Conservation (phyloP, 2,888 invertebrate species). For the Aporophyla lueneburgensis region DNA sequence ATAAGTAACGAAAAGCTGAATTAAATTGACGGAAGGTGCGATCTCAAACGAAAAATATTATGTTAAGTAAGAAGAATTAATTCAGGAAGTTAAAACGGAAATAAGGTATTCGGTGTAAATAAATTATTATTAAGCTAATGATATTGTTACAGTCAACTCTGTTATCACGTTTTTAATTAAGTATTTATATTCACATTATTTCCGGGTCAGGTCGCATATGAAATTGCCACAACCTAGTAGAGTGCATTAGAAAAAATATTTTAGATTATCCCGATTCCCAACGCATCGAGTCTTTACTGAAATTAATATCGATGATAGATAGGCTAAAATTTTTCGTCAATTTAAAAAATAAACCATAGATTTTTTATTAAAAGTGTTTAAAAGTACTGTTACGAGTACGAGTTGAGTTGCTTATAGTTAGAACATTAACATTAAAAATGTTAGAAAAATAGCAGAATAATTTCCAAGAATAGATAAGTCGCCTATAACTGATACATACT, state of each 20-base stretch:
- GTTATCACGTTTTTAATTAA: not conserved
- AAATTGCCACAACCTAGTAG: not conserved
- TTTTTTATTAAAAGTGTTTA: not conserved
- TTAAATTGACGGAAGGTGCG: not conserved
- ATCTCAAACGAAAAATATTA: not conserved
- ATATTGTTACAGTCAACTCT: not conserved
- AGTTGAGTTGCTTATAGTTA: not conserved
- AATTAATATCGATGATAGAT: not conserved
- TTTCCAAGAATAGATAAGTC: not conserved
- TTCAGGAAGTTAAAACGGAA: not conserved
- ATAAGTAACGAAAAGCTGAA: not conserved
- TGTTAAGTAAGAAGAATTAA: not conserved
- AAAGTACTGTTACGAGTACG: not conserved
- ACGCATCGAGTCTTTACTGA: too few relatives aligned
- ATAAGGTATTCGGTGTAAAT: constrained; percentile 1
- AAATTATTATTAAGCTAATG: not conserved
- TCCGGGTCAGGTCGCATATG: not conserved
- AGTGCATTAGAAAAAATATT: not conserved
- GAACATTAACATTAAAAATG: not conserved
- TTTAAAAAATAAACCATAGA: too few relatives aligned
- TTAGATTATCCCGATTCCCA: too few relatives aligned
- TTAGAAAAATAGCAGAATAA: not conserved
- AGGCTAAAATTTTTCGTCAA: not conserved
- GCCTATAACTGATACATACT: too few relatives aligned
- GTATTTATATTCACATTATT: too few relatives aligned